Conservation (phyloP, 2,797 vertebrate species). For the Brachyalestes nurse region DNA sequence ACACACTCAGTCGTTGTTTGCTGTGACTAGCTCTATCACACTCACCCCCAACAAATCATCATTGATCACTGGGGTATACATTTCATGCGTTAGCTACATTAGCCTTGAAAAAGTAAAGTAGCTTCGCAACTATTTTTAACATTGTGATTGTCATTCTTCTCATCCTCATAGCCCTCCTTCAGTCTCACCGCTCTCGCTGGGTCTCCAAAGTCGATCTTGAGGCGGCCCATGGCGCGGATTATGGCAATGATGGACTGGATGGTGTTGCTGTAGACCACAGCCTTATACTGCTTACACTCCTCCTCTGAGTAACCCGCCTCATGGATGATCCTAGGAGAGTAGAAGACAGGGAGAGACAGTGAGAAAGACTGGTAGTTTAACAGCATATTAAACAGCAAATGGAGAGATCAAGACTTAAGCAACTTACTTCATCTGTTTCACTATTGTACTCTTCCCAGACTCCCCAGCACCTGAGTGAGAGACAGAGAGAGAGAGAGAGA, state of each 20-base stretch:
- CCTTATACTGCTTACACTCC: constrained; percentile 98
- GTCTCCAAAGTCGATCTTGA: constrained; percentile 96
- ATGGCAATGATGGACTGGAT: constrained; percentile 99
- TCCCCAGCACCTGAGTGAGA: constrained; percentile 58
- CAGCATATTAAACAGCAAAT: background rate
- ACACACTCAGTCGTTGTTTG: too few species aligned
- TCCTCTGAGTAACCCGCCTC: constrained; percentile 98
- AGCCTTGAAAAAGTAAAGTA: too few species aligned
- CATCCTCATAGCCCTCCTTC: constrained; percentile 34
- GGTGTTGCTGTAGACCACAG: constrained; percentile 98
- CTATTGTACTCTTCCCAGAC: constrained; percentile 96
- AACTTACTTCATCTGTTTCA: constrained; percentile 99
- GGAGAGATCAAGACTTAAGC: background rate
- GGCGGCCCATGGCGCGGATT: constrained; percentile 96
- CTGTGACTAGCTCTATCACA: background rate
- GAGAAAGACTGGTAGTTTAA: background rate
- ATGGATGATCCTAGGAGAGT: constrained; percentile 90
- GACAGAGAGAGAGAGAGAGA: constrained; percentile 47
- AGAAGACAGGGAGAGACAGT: constrained; percentile 44
- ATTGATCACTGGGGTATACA: too few species aligned
- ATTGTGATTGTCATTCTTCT: background rate
- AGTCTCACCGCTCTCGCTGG: constrained; percentile 86
- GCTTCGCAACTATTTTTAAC: background rate
- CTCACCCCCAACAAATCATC: background rate
- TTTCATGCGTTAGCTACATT: too few species aligned